phyloP scores from a whole-genome alignment of 1,140 invertebrate genomes.

The Lordiphosa collinella region DNA sequence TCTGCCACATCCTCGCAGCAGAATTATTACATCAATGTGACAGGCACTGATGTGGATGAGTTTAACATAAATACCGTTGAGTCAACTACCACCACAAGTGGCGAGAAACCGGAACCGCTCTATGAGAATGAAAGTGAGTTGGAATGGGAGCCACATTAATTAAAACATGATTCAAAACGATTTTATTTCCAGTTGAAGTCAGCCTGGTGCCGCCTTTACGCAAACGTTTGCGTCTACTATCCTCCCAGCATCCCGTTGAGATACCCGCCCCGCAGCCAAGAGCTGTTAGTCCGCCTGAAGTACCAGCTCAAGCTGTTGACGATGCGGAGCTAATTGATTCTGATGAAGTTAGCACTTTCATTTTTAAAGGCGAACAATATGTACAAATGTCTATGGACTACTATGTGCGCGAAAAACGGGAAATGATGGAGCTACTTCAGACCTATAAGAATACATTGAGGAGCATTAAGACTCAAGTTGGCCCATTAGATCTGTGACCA shows the following conservation, averaged over 20 bases:
- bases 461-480: constrained; percentile 17
- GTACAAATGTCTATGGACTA: constrained; percentile 66
- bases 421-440: constrained; percentile 26
- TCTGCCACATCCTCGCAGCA: constrained; percentile 16
- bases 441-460: constrained; percentile 24
- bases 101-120: background rate
- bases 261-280: no score
- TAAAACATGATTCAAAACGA: background rate
- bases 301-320: background rate
- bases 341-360: constrained; percentile 50
- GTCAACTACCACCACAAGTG: constrained; percentile 16
- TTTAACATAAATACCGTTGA: constrained; percentile 35
- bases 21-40: constrained; percentile 29
- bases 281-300: background rate
- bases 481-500: background rate
- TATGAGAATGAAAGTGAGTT: constrained; percentile 13
- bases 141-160: background rate
- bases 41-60: constrained; percentile 24
- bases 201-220: constrained; percentile 3
- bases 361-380: constrained; percentile 63
- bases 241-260: background rate
- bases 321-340: constrained; percentile 33
- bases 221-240: constrained; percentile 14
- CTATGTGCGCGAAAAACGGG: constrained; percentile 55
- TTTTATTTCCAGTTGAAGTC: constrained; percentile 17